Conservation (phyloP, 92 coral and sea anemone species). For the Chrysogorgia sp. region DNA sequence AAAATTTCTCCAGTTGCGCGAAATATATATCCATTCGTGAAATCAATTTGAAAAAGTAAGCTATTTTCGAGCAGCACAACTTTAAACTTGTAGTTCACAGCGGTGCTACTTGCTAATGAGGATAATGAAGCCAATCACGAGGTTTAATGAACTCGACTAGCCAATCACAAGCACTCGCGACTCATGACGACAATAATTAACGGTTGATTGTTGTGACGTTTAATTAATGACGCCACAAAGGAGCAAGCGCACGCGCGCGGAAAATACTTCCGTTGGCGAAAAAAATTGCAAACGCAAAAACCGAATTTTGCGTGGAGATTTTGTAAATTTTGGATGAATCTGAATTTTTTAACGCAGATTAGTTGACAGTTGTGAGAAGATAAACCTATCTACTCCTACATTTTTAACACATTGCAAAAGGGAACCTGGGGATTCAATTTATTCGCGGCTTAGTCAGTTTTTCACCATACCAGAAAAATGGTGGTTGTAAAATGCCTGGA, state of each 20-base stretch:
- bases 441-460: too few relatives aligned
- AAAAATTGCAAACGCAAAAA: not conserved
- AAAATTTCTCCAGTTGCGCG: not conserved
- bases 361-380: too few relatives aligned
- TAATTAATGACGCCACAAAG: not conserved
- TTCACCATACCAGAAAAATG: too few relatives aligned
- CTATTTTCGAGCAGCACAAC: not conserved
- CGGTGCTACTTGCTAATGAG: not conserved
- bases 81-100: not conserved
- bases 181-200: not conserved
- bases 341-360: too few relatives aligned
- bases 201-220: too few relatives aligned
- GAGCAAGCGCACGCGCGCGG: too few relatives aligned
- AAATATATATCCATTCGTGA: not conserved
- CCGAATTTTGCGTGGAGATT: too few relatives aligned
- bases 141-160: not conserved
- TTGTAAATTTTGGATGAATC: too few relatives aligned
- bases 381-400: too few relatives aligned
- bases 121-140: not conserved
- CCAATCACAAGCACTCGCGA: not conserved
- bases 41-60: not conserved
- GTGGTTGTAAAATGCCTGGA: too few relatives aligned
- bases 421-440: too few relatives aligned
- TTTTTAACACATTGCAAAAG: too few relatives aligned
- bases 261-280: not conserved